phyloP scores from a whole-genome alignment of 2,888 invertebrate genomes.

The Oligia strigilis region DNA sequence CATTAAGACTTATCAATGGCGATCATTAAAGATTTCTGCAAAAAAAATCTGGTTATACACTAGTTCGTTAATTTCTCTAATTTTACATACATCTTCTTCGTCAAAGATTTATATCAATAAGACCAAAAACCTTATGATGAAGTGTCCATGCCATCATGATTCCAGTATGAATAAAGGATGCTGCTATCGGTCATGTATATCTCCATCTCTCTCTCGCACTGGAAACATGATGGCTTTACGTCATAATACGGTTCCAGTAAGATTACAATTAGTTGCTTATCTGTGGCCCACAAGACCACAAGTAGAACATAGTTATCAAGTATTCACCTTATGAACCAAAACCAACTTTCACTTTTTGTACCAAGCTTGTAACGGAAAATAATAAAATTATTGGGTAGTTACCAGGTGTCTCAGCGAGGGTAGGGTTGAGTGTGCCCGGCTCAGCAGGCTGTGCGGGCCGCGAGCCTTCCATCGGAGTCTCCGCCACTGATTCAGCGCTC shows the following conservation, averaged over 20 bases:
- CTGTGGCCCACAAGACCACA: background rate
- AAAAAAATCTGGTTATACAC: background rate
- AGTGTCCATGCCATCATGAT: too few relatives aligned
- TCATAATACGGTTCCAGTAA: background rate
- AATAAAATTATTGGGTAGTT: slow-evolving; percentile 39
- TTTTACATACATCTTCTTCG: background rate
- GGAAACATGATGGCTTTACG: too few relatives aligned
- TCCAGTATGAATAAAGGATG: too few relatives aligned
- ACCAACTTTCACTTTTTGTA: background rate
- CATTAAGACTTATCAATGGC: background rate
- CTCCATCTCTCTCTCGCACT: too few relatives aligned
- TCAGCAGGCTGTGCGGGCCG: slow-evolving; percentile 96
- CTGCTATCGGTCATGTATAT: too few relatives aligned
- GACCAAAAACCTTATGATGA: too few relatives aligned
- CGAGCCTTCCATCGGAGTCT: slow-evolving; percentile 95
- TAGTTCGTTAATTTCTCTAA: background rate
- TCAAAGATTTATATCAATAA: background rate
- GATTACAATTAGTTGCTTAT: background rate
- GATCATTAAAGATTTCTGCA: background rate
- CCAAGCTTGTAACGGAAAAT: background rate
- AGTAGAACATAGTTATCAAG: background rate
- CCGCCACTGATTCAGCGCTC: slow-evolving; percentile 91
- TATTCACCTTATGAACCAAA: background rate
- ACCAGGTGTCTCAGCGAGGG: slow-evolving; percentile 97
- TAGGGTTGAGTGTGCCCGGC: slow-evolving; percentile 97